Conservation (phyloP, 2,113 vertebrate genomes). For the Mohoua ochrocephala region DNA sequence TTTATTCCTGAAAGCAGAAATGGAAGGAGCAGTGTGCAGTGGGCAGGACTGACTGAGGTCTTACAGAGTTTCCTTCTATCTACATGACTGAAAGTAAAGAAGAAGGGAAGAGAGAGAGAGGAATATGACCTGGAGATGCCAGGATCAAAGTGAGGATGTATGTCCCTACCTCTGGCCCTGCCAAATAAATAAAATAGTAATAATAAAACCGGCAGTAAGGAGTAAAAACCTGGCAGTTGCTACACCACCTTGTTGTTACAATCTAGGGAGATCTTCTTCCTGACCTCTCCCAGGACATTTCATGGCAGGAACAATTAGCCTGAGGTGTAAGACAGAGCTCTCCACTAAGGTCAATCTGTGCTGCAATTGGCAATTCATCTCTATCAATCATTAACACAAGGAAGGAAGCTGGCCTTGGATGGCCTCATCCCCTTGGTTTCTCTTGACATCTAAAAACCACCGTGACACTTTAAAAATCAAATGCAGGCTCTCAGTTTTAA, state of each 20-base stretch:
- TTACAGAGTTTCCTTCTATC: not conserved
- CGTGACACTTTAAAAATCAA: not conserved
- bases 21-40: not conserved
- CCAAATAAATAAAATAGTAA: not conserved
- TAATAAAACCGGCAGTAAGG: not conserved
- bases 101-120: not conserved
- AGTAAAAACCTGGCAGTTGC: not conserved
- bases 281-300: not conserved
- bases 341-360: not conserved
- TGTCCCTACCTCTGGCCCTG: not conserved
- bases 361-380: not conserved
- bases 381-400: not conserved
- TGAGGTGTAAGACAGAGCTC: not conserved
- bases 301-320: accelerated
- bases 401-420: not conserved
- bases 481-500: not conserved
- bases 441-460: not conserved
- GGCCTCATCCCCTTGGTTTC: not conserved
- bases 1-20: not conserved
- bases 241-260: not conserved
- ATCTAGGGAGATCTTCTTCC: not conserved
- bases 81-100: not conserved
- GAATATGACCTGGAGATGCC: not conserved
- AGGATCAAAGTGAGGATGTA: not conserved
- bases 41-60: not conserved